Conservation (phyloP, 2,797 vertebrate species). For the Lutra lutra region DNA sequence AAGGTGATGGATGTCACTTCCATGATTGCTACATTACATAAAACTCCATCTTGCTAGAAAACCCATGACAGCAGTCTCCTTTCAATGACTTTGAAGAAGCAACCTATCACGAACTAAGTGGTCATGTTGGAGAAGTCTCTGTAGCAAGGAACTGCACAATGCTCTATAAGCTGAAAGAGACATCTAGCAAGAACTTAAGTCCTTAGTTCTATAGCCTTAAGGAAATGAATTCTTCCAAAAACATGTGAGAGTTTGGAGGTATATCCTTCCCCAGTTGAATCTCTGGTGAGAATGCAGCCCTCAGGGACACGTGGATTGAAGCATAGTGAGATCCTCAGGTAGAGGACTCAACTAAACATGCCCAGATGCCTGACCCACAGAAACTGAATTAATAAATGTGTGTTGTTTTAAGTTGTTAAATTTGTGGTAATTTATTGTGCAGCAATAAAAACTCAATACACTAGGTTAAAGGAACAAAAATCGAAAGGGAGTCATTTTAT, state of each 20-base stretch:
- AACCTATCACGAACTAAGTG: neutral
- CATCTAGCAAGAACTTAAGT: neutral
- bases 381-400: neutral
- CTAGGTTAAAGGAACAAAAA: neutral
- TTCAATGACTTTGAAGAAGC: neutral
- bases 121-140: neutral
- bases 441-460: neutral
- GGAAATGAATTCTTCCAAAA: neutral
- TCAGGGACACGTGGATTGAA: neutral
- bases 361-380: neutral
- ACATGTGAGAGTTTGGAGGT: neutral
- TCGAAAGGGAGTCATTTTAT: neutral
- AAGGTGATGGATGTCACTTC: neutral
- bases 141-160: neutral
- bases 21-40: neutral
- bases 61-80: neutral
- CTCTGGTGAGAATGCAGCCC: neutral
- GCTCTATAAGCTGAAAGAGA: neutral
- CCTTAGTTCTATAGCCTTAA: neutral
- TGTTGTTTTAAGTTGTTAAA: neutral
- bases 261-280: neutral
- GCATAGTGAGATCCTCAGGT: neutral
- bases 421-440: neutral
- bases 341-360: neutral
- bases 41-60: neutral